phyloP scores from a whole-genome alignment of 2,888 invertebrate species.

The Sphinx pinastri region DNA sequence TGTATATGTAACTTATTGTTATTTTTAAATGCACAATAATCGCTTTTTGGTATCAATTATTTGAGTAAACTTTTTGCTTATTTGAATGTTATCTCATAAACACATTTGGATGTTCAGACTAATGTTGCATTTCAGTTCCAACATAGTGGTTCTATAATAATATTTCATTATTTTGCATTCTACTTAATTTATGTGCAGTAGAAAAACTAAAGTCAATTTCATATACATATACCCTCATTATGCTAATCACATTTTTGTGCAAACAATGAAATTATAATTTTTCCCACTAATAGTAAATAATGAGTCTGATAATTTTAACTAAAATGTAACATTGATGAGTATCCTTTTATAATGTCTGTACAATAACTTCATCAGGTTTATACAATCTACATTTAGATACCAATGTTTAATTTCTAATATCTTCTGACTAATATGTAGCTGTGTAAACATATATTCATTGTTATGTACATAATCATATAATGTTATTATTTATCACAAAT shows the following conservation, averaged over 20 bases:
- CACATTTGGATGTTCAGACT: conserved; percentile 9
- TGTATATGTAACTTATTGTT: conserved; percentile 20
- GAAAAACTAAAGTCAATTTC: conserved; percentile 6
- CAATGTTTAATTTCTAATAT: conserved; percentile 6
- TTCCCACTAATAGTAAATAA: conserved; percentile 6
- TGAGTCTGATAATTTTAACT: conserved; percentile 19
- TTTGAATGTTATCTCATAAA: conserved; percentile 1
- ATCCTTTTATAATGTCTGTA: conserved; percentile 1
- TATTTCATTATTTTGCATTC: background rate
- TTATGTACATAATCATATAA: conserved; percentile 33
- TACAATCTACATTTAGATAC: conserved; percentile 6
- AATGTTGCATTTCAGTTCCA: conserved; percentile 14
- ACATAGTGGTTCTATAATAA: background rate
- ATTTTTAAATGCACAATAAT: conserved; percentile 22
- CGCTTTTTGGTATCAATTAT: conserved; percentile 1
- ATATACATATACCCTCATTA: background rate
- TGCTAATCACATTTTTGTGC: background rate
- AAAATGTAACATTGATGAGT: conserved; percentile 21
- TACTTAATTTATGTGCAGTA: background rate
- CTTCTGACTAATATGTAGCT: background rate
- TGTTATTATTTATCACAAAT: conserved; percentile 43
- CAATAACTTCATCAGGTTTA: conserved; percentile 6
- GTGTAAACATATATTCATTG: conserved; percentile 2
- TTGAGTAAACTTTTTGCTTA: background rate
- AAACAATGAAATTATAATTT: conserved; percentile 5